Conservation (phyloP, 2,113 vertebrate genomes). For the Ceratotherium simum region DNA sequence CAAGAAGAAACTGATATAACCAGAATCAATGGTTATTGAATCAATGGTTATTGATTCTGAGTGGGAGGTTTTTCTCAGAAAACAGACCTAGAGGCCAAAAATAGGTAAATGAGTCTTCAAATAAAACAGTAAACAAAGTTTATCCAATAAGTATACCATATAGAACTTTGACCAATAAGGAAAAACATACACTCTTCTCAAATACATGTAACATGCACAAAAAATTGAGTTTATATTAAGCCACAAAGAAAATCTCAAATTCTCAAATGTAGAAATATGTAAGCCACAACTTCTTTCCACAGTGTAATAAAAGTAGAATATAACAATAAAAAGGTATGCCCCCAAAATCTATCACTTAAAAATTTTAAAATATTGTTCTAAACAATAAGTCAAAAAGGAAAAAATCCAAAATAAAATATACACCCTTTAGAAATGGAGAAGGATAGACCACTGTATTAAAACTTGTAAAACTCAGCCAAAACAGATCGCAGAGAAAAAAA, state of each 20-base stretch:
- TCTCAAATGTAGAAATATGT: not conserved
- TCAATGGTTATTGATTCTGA: not conserved
- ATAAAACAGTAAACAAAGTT: not conserved
- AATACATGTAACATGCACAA: not conserved
- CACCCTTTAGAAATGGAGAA: not conserved
- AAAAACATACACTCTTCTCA: not conserved
- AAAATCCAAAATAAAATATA: not conserved
- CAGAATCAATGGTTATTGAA: not conserved
- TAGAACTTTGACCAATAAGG: not conserved
- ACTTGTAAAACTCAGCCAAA: not conserved
- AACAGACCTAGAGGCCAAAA: not conserved
- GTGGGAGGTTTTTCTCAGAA: not conserved
- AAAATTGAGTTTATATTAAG: not conserved
- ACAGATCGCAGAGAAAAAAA: not conserved
- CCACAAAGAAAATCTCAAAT: not conserved
- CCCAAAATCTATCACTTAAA: not conserved
- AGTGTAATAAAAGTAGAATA: not conserved
- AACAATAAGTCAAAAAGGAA: not conserved
- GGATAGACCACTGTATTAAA: not conserved
- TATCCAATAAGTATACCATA: no score
- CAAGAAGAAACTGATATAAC: not conserved
- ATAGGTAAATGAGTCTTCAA: not conserved
- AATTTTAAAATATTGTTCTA: not conserved
- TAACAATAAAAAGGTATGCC: not conserved
- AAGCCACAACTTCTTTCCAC: not conserved